phyloP scores from a whole-genome alignment of 2,888 invertebrate species.

The Bembecia ichneumoniformis region DNA sequence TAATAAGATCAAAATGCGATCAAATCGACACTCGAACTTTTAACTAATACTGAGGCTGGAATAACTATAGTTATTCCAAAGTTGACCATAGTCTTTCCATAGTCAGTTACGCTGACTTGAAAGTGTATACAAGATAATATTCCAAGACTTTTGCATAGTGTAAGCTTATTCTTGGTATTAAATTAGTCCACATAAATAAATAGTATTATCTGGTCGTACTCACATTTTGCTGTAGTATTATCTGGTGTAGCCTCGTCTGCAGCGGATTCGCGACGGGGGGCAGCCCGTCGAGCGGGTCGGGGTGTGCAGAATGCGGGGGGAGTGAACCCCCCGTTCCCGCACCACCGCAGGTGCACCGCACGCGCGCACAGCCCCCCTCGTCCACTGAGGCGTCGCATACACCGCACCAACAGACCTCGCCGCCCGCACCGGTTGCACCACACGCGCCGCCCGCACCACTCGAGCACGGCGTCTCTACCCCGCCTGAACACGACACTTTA shows the following conservation, averaged over 20 bases:
- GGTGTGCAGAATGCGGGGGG: conserved; percentile 21
- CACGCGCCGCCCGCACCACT: not conserved
- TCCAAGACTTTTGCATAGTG: too few relatives aligned
- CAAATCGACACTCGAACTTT: too few relatives aligned
- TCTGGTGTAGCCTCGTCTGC: conserved; percentile 84
- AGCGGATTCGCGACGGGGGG: conserved; percentile 79
- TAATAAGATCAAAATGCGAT: too few relatives aligned
- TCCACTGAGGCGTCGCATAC: conserved; percentile 25
- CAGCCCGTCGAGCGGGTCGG: conserved; percentile 82
- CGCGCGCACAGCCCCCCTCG: conserved; percentile 19
- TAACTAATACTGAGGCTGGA: too few relatives aligned
- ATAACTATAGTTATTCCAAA: too few relatives aligned
- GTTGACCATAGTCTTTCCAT: too few relatives aligned
- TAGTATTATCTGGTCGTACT: too few relatives aligned
- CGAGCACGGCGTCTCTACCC: conserved; percentile 29
- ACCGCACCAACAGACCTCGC: conserved; percentile 22
- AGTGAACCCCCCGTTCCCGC: conserved; percentile 7
- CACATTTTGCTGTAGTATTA: conserved; percentile 86
- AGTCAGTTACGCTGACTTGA: too few relatives aligned
- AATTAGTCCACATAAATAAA: too few relatives aligned
- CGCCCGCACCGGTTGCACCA: not conserved
- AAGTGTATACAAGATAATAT: too few relatives aligned
- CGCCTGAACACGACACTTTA: conserved; percentile 19
- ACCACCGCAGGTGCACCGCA: conserved; percentile 16
- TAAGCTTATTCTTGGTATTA: too few relatives aligned